These are phyloP conservation scores for Schrankia costaestrigalis DNA, from an alignment of 2,888 invertebrate genomes.

Conservation along the genomic window DNA sequence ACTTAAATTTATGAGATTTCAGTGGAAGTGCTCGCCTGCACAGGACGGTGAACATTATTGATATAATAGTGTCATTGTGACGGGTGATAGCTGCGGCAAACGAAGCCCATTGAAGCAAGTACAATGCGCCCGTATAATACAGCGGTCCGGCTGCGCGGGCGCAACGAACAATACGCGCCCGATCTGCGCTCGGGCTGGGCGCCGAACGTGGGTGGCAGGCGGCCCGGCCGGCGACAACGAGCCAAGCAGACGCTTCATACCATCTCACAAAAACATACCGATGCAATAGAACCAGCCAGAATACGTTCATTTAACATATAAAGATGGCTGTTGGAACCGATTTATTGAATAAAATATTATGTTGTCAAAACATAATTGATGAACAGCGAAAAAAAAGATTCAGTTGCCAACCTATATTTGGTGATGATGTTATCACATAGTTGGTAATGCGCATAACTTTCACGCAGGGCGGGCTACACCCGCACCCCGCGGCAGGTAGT, in stretches of 20 bases:
- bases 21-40: constrained; percentile 54
- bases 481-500: constrained; percentile 64
- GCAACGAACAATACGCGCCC: constrained; percentile 64
- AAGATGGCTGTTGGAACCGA: constrained; percentile 7
- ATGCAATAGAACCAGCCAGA: constrained; percentile 40
- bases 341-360: constrained; percentile 16
- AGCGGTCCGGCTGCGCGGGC: constrained; percentile 60
- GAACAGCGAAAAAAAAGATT: constrained; percentile 39
- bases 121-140: constrained; percentile 78
- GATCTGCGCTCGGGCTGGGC: constrained; percentile 50
- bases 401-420: constrained; percentile 46
- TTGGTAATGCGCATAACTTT: constrained; percentile 48
- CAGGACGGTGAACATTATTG: constrained; percentile 66
- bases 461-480: constrained; percentile 40
- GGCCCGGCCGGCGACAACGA: too few species aligned
- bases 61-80: constrained; percentile 77
- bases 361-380: constrained; percentile 31
- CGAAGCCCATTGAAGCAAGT: constrained; percentile 73
- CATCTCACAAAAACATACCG: constrained; percentile 61
- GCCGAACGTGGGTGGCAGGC: constrained; percentile 73
- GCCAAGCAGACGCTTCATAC: constrained; percentile 19
- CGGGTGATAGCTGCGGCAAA: constrained; percentile 66
- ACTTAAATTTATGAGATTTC: constrained; percentile 66
- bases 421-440: constrained; percentile 49
- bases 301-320: constrained; percentile 29